These are phyloP conservation scores for human (Homo sapiens) DNA, from an alignment of 2,113 vertebrate genomes.

Conservation along the genomic window GRCh38 chr2:237534001-237534500, in stretches of 20 bases:
- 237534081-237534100: not conserved
- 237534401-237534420: not conserved
- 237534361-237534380: not conserved
- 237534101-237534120: not conserved
- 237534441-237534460: not conserved
- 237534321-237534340: rapidly evolving
- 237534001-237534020: constrained; percentile 46
- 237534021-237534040: not conserved
- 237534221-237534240: rapidly evolving
- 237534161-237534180: not conserved
- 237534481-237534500: not conserved
- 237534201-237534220: not conserved
- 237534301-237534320: not conserved
- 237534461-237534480: rapidly evolving
- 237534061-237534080: constrained; percentile 33
- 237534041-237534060: constrained; percentile 16
- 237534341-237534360: rapidly evolving
- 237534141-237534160: not conserved
- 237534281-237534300: rapidly evolving
- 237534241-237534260: rapidly evolving
- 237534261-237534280: rapidly evolving
- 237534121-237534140: not conserved
- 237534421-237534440: rapidly evolving
- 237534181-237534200: not conserved
- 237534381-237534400: not conserved